Base-by-base conservation (phyloP, 1,140 invertebrate species). In the Physella acuta region DNA sequence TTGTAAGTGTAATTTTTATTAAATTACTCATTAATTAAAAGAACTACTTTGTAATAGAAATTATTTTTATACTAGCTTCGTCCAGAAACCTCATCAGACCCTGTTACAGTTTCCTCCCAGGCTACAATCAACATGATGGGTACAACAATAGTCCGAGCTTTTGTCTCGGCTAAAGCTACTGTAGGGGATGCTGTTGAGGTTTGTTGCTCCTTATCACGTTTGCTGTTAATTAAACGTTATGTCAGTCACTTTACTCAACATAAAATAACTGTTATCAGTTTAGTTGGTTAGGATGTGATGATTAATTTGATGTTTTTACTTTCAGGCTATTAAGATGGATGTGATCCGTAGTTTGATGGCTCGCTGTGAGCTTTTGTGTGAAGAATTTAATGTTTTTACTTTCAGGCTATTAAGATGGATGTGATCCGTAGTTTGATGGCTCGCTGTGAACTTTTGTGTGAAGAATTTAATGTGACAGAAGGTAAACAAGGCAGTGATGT, bases 281-380 rank as follows among this genome's bases (percentile, higher is more conserved):
- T n/a, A n/a, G n/a, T n/a, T n/a, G n/a, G n/a, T n/a, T n/a, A n/a
- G n/a, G n/a, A n/a, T n/a, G n/a, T n/a, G n/a, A n/a, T n/a, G n/a
- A n/a, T n/a, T n/a, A n/a, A n/a, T n/a, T n/a, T n/a, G n/a, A n/a
- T n/a, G n/a, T n/a, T n/a, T n/a, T 2, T 68, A 74, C 59, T 61
- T 76, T 30, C 67, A 87, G 73, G 89, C 91, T 8, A 84, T 94
- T 0, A 91, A 90, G 79, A 88, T 92, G 82, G 92, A 94, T 81
- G 89, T 93, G 62, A 87, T 93, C 63, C 85, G 92, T 71, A 93
- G 92, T 68, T 84, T 94, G 55, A 87, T 90, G 3, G 89, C 91
- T 39, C 86, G 92, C 73, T 89, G 93, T 77, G 91, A 93, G 75
- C 91, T 94, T 88, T 91, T 94, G 75, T 93, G 91, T 88, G 92